Evolutionary conservation across 1,140 invertebrate species (phyloP).

Genomic region (Melanaphis sacchari): DNA sequence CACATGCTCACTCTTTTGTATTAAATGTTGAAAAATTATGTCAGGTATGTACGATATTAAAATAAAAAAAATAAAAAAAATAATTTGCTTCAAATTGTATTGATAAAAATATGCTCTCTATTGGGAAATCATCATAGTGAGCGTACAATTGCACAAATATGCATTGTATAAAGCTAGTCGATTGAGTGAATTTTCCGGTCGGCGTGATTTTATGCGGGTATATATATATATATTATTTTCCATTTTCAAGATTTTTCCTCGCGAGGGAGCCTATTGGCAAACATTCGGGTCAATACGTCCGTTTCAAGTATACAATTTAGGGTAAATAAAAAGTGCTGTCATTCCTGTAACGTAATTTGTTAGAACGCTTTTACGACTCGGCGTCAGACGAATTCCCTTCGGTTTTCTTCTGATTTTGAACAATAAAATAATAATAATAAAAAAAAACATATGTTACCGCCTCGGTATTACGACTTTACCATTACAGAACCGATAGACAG

Average conservation of each 20-base stretch:
- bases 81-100: background rate
- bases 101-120: background rate
- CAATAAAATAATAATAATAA: slow-evolving; percentile 10
- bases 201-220: background rate
- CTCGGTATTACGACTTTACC: background rate
- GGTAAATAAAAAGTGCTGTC: slow-evolving; percentile 20
- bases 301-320: slow-evolving; percentile 6
- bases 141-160: background rate
- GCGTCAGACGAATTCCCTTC: background rate
- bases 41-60: background rate
- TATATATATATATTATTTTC: background rate
- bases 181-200: slow-evolving; percentile 27
- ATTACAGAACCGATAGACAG: background rate
- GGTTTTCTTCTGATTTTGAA: slow-evolving; percentile 22
- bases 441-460: background rate
- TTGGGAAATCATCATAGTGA: background rate
- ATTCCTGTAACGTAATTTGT: slow-evolving; percentile 1
- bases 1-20: background rate
- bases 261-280: background rate
- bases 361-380: slow-evolving; percentile 4
- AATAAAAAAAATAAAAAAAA: background rate
- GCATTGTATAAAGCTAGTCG: background rate
- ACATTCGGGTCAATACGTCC: slow-evolving; percentile 31
- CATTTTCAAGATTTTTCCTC: background rate
- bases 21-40: background rate